Percentiles rank a stretch among this genome's conserved stretches.
phyloP scores from a whole-genome alignment of 2,888 invertebrate genomes.

The Balanococcus diminutus region DNA sequence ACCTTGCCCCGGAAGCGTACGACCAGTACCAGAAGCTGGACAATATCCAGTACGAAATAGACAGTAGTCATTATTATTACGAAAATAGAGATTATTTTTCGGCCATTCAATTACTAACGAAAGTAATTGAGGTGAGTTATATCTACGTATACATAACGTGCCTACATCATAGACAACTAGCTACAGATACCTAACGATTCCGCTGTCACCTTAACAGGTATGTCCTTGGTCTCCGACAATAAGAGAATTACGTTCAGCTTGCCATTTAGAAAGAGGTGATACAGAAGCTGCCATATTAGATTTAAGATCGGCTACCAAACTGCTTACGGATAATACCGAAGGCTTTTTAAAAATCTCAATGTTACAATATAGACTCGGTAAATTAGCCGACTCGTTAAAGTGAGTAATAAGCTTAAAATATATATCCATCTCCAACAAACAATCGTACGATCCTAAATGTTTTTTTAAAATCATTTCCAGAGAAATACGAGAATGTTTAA shows the following conservation, averaged over 20 bases:
- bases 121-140: slow-evolving; percentile 69
- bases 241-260: slow-evolving; percentile 84
- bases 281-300: slow-evolving; percentile 87
- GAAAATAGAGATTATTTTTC: slow-evolving; percentile 65
- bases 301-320: slow-evolving; percentile 85
- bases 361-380: slow-evolving; percentile 87
- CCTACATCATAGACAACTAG: background rate
- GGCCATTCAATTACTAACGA: slow-evolving; percentile 71
- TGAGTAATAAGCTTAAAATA: slow-evolving; percentile 61
- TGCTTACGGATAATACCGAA: slow-evolving; percentile 89
- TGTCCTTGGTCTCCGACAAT: slow-evolving; percentile 89
- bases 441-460: background rate
- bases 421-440: background rate
- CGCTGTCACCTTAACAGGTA: slow-evolving; percentile 61
- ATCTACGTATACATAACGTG: background rate
- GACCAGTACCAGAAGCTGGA: slow-evolving; percentile 72
- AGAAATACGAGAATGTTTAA: slow-evolving; percentile 95
- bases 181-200: background rate
- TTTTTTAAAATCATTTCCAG: slow-evolving; percentile 61
- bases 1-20: slow-evolving; percentile 67
- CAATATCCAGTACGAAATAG: slow-evolving; percentile 70
- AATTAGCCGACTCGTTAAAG: slow-evolving; percentile 88
- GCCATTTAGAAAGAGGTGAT: slow-evolving; percentile 80
- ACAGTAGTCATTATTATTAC: slow-evolving; percentile 70
- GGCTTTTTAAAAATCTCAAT: slow-evolving; percentile 83